Base-by-base conservation (phyloP, 1,140 invertebrate genomes). In the Phortica variegata region DNA sequence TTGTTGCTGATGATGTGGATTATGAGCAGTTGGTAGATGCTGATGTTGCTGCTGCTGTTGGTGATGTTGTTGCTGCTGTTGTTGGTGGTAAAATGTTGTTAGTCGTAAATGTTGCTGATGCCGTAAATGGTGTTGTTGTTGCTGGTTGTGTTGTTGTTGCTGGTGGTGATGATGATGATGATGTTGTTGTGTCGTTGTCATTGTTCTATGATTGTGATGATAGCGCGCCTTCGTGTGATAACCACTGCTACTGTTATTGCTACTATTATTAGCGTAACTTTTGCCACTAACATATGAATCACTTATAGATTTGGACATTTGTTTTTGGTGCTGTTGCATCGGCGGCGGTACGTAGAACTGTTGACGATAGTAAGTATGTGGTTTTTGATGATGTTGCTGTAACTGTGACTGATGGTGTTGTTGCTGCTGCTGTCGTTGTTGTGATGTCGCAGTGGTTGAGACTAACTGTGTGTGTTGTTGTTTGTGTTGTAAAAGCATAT, bases 301-400 rank as follows among this genome's bases (percentile, higher is more conserved):
- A 38, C 56, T 52, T 26, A 53, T 63, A 32, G 56, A 44, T 36
- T 66, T 68, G 54, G 54, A 60, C 26, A 68, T 43, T 47, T n/a
- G 42, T 36, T 73, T 65, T 54, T 69, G 60, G 29, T 66, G 60
- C 41, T 68, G 65, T 26, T 73, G 70, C 70, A 73, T 65, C 6
- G 70, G 70, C 42, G 70, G 70, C 40, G 70, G 70, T 49, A 73
- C 70, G 56, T 73, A 73, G 40, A 73, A 65, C 50, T 73, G 70
- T 47, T 73, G 70, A 33, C 68, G 62, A 40, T 70, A 73, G 37
- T 61, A 68, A 18, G 45, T 45, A 36, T 29, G 61, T 31, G 26
- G 17, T 18, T 17, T 6, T 40, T 40, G 41, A 26, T 19, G 38
- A 12, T 49, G 51, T 29, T 47, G 49, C 19, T 57, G 40, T 38